Conservation (phyloP, 2,888 invertebrate species). For the Perithous albicinctus region DNA sequence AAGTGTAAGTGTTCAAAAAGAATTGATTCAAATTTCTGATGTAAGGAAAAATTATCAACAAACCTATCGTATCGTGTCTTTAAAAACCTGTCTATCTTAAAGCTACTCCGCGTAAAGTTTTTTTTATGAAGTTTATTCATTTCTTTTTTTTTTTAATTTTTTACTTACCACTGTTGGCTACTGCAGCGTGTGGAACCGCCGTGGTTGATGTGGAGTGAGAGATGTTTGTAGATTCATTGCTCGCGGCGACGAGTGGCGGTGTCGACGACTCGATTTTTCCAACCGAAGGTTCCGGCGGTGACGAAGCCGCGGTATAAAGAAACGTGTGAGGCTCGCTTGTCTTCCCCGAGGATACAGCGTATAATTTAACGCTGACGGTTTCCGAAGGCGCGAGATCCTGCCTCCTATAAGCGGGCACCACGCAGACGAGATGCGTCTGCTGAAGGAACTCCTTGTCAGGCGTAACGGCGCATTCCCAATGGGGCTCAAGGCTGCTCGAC, state of each 20-base stretch:
- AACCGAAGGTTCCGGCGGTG: slow-evolving; percentile 78
- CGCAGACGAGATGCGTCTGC: slow-evolving; percentile 95
- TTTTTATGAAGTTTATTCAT: too few species aligned
- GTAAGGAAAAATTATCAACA: too few species aligned
- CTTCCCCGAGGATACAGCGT: slow-evolving; percentile 94
- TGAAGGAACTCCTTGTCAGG: slow-evolving; percentile 96
- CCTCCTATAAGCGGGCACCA: slow-evolving; percentile 91
- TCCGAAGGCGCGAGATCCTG: slow-evolving; percentile 88
- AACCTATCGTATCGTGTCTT: too few species aligned
- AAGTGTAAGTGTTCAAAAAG: too few species aligned
- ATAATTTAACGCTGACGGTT: slow-evolving; percentile 91
- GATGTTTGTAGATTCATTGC: slow-evolving; percentile 73
- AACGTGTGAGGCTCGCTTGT: slow-evolving; percentile 94
- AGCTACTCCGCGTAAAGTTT: too few species aligned
- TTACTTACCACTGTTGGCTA: slow-evolving; percentile 65
- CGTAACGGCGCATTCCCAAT: slow-evolving; percentile 93
- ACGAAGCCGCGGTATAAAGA: slow-evolving; percentile 88
- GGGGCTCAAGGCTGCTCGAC: slow-evolving; percentile 86
- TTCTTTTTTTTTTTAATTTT: too few species aligned
- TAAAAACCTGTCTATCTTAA: too few species aligned
- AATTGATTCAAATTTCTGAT: too few species aligned
- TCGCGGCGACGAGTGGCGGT: slow-evolving; percentile 80
- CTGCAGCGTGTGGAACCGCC: slow-evolving; percentile 72
- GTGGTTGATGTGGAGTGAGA: slow-evolving; percentile 74
- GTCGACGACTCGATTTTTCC: slow-evolving; percentile 78